These are phyloP conservation scores for Aleiodes alternator DNA, from an alignment of 2,888 invertebrate species.

Conservation along the genomic window DNA sequence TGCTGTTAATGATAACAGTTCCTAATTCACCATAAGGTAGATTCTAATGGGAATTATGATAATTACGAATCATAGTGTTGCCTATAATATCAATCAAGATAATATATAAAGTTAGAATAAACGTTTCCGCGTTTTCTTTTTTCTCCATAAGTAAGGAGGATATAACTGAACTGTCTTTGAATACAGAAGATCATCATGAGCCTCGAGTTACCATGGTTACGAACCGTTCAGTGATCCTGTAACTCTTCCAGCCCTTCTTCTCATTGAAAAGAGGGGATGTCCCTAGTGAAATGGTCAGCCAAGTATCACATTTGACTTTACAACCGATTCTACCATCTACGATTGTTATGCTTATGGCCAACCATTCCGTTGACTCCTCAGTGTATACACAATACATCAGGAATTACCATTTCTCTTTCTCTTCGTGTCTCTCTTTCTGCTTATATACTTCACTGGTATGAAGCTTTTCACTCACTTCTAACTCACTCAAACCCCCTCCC, in stretches of 20 bases:
- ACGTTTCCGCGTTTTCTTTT: constrained; percentile 60
- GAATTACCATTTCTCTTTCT: constrained; percentile 35
- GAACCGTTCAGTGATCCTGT: constrained; percentile 62
- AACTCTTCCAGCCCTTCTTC: constrained; percentile 43
- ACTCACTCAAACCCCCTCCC: not conserved
- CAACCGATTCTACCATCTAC: constrained; percentile 65
- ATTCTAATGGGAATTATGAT: too few species aligned
- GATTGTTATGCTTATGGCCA: constrained; percentile 66
- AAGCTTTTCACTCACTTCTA: constrained; percentile 32
- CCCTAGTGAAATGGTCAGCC: constrained; percentile 68
- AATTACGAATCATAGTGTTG: not conserved
- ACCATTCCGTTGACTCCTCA: constrained; percentile 27
- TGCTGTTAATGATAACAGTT: too few species aligned
- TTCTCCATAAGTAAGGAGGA: constrained; percentile 70
- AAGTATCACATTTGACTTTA: constrained; percentile 73
- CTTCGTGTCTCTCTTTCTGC: constrained; percentile 19
- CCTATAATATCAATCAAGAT: constrained; percentile 51
- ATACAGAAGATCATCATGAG: constrained; percentile 73
- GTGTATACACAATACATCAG: constrained; percentile 13
- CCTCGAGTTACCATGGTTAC: constrained; percentile 73
- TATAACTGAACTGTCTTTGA: constrained; percentile 63
- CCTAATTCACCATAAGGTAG: too few species aligned
- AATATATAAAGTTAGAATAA: constrained; percentile 60
- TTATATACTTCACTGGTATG: constrained; percentile 27
- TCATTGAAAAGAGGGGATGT: constrained; percentile 55